Evolutionary conservation across 2,797 vertebrate species (phyloP).

Genomic region (Perodicticus potto): DNA sequence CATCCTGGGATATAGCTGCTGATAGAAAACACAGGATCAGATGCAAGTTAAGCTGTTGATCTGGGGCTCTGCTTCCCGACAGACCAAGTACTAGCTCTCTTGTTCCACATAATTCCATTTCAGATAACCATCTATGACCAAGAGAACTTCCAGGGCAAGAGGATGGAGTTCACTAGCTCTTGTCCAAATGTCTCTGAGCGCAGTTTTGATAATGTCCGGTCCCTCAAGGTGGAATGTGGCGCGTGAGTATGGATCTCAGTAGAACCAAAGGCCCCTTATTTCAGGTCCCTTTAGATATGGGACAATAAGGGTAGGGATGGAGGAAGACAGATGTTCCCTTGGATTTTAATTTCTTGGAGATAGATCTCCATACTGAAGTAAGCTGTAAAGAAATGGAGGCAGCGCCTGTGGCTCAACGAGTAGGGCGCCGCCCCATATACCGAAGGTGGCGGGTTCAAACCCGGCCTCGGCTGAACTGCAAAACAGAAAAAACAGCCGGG

Average conservation of each 20-base stretch:
- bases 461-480: no score
- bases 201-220: constrained; percentile 94
- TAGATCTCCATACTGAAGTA: background rate
- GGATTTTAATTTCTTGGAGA: constrained; percentile 37
- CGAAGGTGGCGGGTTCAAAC: no score
- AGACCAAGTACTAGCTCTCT: constrained; percentile 17
- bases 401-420: no score
- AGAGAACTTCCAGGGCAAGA: constrained; percentile 98
- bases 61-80: background rate
- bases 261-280: background rate
- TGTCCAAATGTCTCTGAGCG: constrained; percentile 96
- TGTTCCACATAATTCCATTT: constrained; percentile 69
- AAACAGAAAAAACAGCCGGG: no score
- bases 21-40: constrained; percentile 36
- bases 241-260: constrained; percentile 91
- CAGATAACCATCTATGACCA: constrained; percentile 98
- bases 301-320: background rate
- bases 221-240: constrained; percentile 96
- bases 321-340: background rate
- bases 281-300: background rate
- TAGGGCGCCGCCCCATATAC: no score
- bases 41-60: background rate
- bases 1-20: background rate
- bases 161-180: constrained; percentile 95
- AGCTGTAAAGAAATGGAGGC: background rate